Evolutionary conservation across 2,113 vertebrate genomes (phyloP).

Genomic region (Spizaetus ornatus): DNA sequence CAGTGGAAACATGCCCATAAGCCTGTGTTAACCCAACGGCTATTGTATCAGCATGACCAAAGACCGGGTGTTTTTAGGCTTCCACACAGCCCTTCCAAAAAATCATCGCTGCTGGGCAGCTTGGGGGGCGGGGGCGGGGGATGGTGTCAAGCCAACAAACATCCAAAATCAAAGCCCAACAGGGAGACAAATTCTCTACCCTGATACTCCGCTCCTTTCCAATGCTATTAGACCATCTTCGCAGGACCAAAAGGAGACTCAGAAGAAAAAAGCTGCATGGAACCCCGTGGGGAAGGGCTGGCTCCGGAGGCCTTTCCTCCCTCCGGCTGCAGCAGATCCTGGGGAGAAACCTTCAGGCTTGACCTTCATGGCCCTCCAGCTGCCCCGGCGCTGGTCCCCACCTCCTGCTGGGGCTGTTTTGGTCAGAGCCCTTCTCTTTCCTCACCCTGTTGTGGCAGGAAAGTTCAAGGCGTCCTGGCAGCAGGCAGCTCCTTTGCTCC

Average conservation of each 20-base stretch:
- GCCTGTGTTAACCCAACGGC: background rate
- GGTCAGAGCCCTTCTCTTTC: background rate
- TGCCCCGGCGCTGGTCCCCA: background rate
- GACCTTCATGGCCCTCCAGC: background rate
- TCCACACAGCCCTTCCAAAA: background rate
- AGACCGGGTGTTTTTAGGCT: background rate
- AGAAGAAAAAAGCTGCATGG: background rate
- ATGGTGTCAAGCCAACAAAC: background rate
- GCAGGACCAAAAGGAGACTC: background rate
- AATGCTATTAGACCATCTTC: background rate
- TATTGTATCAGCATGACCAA: background rate
- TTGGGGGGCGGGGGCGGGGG: fast-evolving
- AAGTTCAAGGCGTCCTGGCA: constrained; percentile 36
- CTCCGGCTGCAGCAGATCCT: background rate
- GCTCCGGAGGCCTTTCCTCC: background rate
- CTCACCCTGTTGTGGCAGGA: background rate
- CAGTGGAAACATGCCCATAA: background rate
- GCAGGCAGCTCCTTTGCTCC: constrained; percentile 63
- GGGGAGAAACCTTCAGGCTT: background rate
- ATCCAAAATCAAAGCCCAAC: background rate
- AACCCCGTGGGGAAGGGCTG: background rate
- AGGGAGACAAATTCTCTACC: background rate
- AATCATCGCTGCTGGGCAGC: background rate
- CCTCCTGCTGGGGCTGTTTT: background rate
- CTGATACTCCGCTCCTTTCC: background rate